Percentiles rank a stretch among this genome's conserved stretches.
Conservation (phyloP, 1,140 invertebrate species). For the Neocloeon triangulifer region DNA sequence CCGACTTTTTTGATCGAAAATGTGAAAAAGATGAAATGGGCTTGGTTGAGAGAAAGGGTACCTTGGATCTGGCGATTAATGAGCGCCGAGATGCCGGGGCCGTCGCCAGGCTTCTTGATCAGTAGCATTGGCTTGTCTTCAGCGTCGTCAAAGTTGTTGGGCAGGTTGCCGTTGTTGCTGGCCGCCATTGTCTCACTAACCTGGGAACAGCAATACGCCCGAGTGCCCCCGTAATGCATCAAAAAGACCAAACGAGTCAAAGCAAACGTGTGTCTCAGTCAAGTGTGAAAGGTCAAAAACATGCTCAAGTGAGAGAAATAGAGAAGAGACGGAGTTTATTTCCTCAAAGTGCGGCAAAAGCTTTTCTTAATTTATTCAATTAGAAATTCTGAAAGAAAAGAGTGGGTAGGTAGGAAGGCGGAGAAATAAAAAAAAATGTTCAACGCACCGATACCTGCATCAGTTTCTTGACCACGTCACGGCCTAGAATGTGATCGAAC, state of each 20-base stretch:
- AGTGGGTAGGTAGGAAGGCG: constrained; percentile 1
- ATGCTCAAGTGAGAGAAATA: too few species aligned
- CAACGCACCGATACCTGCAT: constrained; percentile 40
- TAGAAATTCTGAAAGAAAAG: too few species aligned
- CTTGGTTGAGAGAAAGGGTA: constrained; percentile 16
- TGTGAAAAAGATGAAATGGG: too few species aligned
- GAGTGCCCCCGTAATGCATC: not conserved
- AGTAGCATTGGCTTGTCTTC: constrained; percentile 53
- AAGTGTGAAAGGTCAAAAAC: constrained; percentile 2
- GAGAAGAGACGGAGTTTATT: too few species aligned
- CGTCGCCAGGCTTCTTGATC: constrained; percentile 48
- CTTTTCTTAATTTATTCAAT: not conserved
- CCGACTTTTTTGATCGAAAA: too few species aligned
- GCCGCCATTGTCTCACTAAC: constrained; percentile 57
- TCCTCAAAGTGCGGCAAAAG: too few species aligned
- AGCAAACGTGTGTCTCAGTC: constrained; percentile 1
- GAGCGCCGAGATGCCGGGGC: constrained; percentile 47
- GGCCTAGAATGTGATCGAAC: constrained; percentile 66
- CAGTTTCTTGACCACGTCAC: constrained; percentile 75
- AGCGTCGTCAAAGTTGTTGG: constrained; percentile 32
- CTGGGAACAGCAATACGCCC: constrained; percentile 18
- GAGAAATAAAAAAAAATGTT: not conserved
- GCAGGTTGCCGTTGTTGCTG: constrained; percentile 38
- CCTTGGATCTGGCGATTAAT: constrained; percentile 55
- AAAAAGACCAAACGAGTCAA: not conserved